Percentiles rank a stretch among this genome's conserved stretches.
phyloP scores from a whole-genome alignment of 2,888 invertebrate species.

The Xanthorhoe designata region DNA sequence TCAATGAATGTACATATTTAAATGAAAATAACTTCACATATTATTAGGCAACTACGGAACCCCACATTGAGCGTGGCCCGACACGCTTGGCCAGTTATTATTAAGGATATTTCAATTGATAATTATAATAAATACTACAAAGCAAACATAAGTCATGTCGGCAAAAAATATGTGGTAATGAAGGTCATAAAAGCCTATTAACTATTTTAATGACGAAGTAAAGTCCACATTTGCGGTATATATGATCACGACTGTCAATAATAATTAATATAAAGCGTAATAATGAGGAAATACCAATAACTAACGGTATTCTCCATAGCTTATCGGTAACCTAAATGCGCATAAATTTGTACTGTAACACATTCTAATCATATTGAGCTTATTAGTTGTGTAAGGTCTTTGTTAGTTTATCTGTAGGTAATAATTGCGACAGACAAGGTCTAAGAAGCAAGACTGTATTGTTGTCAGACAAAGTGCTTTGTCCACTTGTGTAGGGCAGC shows the following conservation, averaged over 20 bases:
- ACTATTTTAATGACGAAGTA: not conserved
- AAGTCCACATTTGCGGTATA: slow-evolving; percentile 13
- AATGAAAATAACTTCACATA: no score
- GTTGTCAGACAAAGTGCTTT: slow-evolving; percentile 22
- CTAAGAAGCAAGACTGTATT: slow-evolving; percentile 26
- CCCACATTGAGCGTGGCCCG: no score
- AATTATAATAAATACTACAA: not conserved
- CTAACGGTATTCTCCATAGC: slow-evolving; percentile 47
- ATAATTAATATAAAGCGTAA: slow-evolving; percentile 12
- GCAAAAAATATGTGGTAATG: slow-evolving; percentile 1
- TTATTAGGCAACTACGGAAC: no score
- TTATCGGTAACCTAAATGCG: slow-evolving; percentile 47
- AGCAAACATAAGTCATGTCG: not conserved
- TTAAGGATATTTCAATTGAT: no score
- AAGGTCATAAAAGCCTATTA: not conserved
- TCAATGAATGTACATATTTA: no score
- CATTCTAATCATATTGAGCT: slow-evolving; percentile 44
- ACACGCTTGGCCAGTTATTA: no score
- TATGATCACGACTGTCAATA: no score
- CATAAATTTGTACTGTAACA: slow-evolving; percentile 32
- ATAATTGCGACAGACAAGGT: slow-evolving; percentile 30
- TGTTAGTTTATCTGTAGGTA: slow-evolving; percentile 31
- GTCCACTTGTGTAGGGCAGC: slow-evolving; percentile 10
- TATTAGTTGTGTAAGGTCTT: slow-evolving; percentile 28
- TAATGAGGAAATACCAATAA: slow-evolving; percentile 42